A percentile compares a stretch with the other conserved stretches of the same genome.
Conservation (phyloP, 2,113 vertebrate species). For the Callaeas wilsoni region DNA sequence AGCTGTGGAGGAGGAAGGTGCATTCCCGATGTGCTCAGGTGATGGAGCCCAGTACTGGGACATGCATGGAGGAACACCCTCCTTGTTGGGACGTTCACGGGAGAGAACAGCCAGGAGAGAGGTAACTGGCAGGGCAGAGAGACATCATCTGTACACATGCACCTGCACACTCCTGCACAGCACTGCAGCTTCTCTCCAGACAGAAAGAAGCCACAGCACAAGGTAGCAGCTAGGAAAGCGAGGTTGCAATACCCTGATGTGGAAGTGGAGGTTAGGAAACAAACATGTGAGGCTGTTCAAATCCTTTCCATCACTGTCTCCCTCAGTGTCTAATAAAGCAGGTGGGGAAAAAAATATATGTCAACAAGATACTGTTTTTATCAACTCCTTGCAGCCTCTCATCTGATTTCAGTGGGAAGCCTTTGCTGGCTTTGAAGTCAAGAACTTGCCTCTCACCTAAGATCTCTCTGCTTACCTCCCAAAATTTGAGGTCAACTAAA, state of each 20-base stretch:
- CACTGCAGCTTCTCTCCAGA: not conserved
- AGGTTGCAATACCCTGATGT: not conserved
- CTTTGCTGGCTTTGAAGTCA: not conserved
- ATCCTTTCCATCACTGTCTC: not conserved
- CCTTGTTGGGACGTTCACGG: rapidly evolving
- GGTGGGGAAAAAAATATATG: not conserved
- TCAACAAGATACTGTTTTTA: not conserved
- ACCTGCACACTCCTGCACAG: not conserved
- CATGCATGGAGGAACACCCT: not conserved
- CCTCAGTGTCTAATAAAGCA: not conserved
- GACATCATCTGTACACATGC: not conserved
- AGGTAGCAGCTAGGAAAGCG: not conserved
- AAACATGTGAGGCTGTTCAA: not conserved
- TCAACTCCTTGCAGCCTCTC: not conserved
- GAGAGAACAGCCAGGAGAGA: not conserved
- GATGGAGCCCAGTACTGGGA: not conserved
- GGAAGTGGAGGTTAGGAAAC: not conserved
- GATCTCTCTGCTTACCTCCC: not conserved
- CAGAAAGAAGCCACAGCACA: not conserved
- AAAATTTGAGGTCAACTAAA: not conserved
- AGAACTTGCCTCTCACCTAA: not conserved
- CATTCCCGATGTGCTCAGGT: not conserved
- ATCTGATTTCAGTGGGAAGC: not conserved
- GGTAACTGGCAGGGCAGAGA: not conserved
- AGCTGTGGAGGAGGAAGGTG: not conserved